Conservation (phyloP, 2,797 vertebrate species). For the Chaunax sp. region DNA sequence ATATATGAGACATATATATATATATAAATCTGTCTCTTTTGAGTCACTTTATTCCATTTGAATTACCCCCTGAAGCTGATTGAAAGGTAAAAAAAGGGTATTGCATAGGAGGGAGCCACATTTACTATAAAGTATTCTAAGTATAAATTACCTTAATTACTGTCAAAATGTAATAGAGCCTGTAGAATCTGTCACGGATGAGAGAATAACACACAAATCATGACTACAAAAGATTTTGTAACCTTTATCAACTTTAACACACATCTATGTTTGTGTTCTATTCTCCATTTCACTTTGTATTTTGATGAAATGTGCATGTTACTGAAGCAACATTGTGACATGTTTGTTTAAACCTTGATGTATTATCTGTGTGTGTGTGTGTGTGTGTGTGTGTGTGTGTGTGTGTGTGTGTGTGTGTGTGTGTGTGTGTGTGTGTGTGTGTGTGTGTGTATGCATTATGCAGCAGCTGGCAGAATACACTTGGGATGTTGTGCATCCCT, state of each 20-base stretch:
- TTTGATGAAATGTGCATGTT: slow-evolving; percentile 12
- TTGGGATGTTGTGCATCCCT: slow-evolving; percentile 45
- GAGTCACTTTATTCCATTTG: slow-evolving; percentile 2
- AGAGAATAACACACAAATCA: background rate
- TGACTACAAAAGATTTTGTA: background rate
- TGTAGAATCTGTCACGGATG: background rate
- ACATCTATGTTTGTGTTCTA: slow-evolving; percentile 11
- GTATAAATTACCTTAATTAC: too few species aligned
- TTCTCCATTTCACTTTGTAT: slow-evolving; percentile 11
- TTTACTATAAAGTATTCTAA: background rate
- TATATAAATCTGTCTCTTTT: background rate
- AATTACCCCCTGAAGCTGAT: slow-evolving; percentile 3
- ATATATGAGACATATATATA: too few species aligned
- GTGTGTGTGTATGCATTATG: background rate
- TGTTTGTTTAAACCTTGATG: slow-evolving; percentile 21
- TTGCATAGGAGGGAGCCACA: background rate
- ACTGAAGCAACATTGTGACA: slow-evolving; percentile 28
- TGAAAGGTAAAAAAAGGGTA: background rate
- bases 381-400: background rate
- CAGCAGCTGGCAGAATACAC: slow-evolving; percentile 53
- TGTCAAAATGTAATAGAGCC: too few species aligned
- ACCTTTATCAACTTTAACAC: background rate
- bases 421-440: slow-evolving; percentile 8
- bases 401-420: background rate
- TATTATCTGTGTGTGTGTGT: too few species aligned